These are phyloP conservation scores for Chlamydotis undulata DNA, from an alignment of 2,113 vertebrate genomes.

Conservation along the genomic window DNA sequence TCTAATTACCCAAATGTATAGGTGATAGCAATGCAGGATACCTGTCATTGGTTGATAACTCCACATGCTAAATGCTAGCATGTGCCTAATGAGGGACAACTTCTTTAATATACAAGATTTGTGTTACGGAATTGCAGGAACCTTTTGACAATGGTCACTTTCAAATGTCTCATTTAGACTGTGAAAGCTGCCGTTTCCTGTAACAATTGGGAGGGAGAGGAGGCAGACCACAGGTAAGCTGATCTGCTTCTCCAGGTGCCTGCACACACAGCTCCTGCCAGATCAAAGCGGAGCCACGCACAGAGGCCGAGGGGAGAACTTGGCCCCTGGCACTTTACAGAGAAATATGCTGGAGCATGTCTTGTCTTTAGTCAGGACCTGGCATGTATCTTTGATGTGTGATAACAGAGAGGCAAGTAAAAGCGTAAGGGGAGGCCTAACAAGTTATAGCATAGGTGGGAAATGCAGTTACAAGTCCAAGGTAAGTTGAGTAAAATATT, in stretches of 20 bases:
- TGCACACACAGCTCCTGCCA: neutral
- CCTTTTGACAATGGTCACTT: neutral
- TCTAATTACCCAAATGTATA: neutral
- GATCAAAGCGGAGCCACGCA: neutral
- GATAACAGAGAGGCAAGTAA: neutral
- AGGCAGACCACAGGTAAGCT: neutral
- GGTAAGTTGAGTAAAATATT: neutral
- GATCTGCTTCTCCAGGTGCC: neutral
- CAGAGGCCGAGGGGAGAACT: neutral
- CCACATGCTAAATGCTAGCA: accelerated
- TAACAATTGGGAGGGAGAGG: neutral
- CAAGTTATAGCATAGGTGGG: neutral
- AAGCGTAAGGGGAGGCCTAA: neutral
- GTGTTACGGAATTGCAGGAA: neutral
- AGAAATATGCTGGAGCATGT: neutral
- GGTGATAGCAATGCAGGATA: too few species aligned
- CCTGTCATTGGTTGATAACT: neutral
- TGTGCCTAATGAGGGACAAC: neutral
- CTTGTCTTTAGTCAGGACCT: neutral
- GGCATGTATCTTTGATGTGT: neutral
- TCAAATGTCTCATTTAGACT: neutral
- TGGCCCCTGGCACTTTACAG: neutral
- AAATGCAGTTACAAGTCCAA: neutral
- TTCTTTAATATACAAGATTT: neutral
- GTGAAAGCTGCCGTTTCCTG: neutral